Evolutionary conservation across 2,888 invertebrate species (phyloP).

Genomic region (Coremacera marginata): DNA sequence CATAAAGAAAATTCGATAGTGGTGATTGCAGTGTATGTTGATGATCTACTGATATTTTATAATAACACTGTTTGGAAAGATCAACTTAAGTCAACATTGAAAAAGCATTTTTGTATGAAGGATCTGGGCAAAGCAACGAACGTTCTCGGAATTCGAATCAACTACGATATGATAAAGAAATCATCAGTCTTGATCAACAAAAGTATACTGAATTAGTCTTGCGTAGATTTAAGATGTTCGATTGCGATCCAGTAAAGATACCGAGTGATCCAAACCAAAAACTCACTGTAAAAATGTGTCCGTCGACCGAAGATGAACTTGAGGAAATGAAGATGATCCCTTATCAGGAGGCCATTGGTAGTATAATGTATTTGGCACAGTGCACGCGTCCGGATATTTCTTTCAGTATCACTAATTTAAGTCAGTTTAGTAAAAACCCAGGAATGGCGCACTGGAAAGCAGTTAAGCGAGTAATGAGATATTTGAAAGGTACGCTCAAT

Average conservation of each 20-base stretch:
- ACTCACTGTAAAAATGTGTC: slow-evolving; percentile 5
- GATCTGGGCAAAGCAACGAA: too few species aligned
- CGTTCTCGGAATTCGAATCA: too few species aligned
- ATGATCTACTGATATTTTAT: too few species aligned
- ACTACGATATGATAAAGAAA: too few species aligned
- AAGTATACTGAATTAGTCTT: too few species aligned
- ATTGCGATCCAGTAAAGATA: neutral
- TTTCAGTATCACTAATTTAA: slow-evolving; percentile 32
- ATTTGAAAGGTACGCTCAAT: neutral
- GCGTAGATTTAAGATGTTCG: neutral
- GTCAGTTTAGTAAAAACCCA: slow-evolving; percentile 38
- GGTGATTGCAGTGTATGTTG: too few species aligned
- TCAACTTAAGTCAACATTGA: too few species aligned
- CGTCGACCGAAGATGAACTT: slow-evolving; percentile 21
- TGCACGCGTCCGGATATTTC: slow-evolving; percentile 32
- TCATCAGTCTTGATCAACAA: too few species aligned
- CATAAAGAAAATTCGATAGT: too few species aligned
- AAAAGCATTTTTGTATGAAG: too few species aligned
- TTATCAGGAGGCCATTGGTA: slow-evolving; percentile 26
- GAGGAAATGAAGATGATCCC: slow-evolving; percentile 25
- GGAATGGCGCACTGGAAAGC: slow-evolving; percentile 37
- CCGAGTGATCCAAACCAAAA: neutral
- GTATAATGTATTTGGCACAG: neutral
- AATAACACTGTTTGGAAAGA: too few species aligned
- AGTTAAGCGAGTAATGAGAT: slow-evolving; percentile 32